Evolutionary conservation across 2,113 vertebrate species (phyloP), one percentile per base, ranked within the genome.

Genomic region (Galeopterus variegatus): DNA sequence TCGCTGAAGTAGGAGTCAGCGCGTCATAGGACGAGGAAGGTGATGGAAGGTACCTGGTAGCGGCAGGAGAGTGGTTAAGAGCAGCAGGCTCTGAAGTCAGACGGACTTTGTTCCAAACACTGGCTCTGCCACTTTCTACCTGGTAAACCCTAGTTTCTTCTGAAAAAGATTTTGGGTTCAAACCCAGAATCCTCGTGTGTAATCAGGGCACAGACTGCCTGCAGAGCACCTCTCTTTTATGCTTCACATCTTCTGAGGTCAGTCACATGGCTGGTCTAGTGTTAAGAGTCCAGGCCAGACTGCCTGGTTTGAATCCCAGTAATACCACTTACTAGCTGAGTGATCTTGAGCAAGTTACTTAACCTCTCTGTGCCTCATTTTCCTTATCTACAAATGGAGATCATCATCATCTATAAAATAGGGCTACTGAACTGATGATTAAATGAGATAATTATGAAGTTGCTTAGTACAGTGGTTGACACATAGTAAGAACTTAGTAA

Each of bases 41-140:
- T 0, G 58, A 0, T 0, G 11, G 52, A 33, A 5, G 0, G 13
- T 11, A 15, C 24, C 33, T 54, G 86, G 91, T 1, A 8, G 23
- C 41, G 26, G 9, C 31, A n/a, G 45, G 60, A 65, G 36, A 56
- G 19, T 0, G 45, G 60, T 4, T 8, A 2, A 48, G 15, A 24
- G 33, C 4, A 33, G 19, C 28, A 33, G 85, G 33, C 45, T 50
- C 65, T 2, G 5, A 85, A n/a, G 52, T 36, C 67, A 54, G 23
- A 17, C 1, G 0, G 73, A 48, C 73, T 87, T 54, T 2, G 21
- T 72, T 56, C 80, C 36, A 60, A 65, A 81, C 0, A 24, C 24
- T 3, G 67, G 10, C 69, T 65, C 69, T 60, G 58, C 36, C 64
- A 24, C 41, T 65, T 19, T n/a, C 52, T 60, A 3, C 33, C 33